phyloP scores from a whole-genome alignment of 2,797 vertebrate species.

The Smutsia gigantea region DNA sequence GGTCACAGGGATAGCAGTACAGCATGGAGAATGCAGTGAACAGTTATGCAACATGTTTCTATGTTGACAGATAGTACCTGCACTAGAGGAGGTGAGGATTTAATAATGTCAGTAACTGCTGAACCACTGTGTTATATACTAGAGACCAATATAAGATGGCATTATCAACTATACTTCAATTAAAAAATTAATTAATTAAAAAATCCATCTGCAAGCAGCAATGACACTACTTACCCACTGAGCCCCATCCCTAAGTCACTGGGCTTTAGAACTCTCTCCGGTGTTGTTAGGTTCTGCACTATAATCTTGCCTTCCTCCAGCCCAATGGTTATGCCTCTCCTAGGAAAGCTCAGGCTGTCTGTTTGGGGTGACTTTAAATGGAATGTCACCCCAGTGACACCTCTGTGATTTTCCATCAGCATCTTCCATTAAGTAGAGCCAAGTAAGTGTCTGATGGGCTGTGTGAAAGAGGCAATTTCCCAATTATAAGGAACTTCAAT shows the following conservation, averaged over 20 bases:
- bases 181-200: no score
- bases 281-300: slow-evolving; percentile 47
- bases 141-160: no score
- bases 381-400: slow-evolving; percentile 65
- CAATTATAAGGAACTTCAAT: slow-evolving; percentile 42
- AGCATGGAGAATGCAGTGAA: no score
- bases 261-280: slow-evolving; percentile 7
- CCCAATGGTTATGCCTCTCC: slow-evolving; percentile 49
- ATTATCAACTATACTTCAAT: no score
- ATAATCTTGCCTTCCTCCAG: slow-evolving; percentile 27
- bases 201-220: background rate
- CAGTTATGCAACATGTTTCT: no score
- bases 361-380: slow-evolving; percentile 62
- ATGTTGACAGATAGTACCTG: no score
- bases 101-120: no score
- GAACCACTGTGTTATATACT: no score
- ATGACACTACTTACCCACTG: background rate
- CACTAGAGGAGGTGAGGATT: no score
- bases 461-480: slow-evolving; percentile 54
- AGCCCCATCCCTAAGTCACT: background rate
- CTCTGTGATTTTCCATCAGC: slow-evolving; percentile 53
- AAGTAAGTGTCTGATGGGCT: slow-evolving; percentile 59
- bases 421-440: slow-evolving; percentile 68
- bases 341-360: slow-evolving; percentile 62
- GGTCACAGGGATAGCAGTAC: no score